Evolutionary conservation across 2,888 invertebrate species (phyloP).

Genomic region (Aquatica leii): DNA sequence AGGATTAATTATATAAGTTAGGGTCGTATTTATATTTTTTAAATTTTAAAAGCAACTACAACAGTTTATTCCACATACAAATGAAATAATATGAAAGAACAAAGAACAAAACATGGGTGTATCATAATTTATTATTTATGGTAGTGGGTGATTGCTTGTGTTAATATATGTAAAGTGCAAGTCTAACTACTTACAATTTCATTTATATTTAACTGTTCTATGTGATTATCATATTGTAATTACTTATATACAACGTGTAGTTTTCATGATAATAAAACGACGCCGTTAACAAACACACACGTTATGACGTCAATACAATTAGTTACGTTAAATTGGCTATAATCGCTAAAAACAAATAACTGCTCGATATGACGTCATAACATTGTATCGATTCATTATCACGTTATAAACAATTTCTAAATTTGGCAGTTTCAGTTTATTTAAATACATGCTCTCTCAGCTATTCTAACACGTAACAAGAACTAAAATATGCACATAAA

Average conservation of each 20-base stretch:
- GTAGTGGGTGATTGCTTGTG: conserved; percentile 45
- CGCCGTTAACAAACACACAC: not conserved
- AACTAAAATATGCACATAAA: conserved; percentile 32
- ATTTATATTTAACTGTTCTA: conserved; percentile 28
- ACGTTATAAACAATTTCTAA: conserved; percentile 11
- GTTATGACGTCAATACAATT: not conserved
- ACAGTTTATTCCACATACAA: not conserved
- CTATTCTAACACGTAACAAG: conserved; percentile 35
- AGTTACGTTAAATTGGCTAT: not conserved
- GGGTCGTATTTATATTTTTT: no score
- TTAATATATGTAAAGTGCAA: conserved; percentile 46
- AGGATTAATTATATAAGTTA: no score
- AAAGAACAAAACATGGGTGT: conserved; percentile 17
- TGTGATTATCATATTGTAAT: conserved; percentile 33
- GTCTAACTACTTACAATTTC: conserved; percentile 41
- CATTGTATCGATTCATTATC: not conserved
- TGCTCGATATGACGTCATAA: not conserved
- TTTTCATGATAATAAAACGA: conserved; percentile 10
- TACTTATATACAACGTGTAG: conserved; percentile 32
- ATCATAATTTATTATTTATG: conserved; percentile 33
- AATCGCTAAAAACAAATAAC: not conserved
- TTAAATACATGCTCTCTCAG: conserved; percentile 25
- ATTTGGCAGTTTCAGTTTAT: conserved; percentile 35
- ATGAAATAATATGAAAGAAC: not conserved
- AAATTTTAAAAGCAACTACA: no score